phyloP scores from a whole-genome alignment of 2,113 vertebrate species.

The Acrocephalus arundinaceus region DNA sequence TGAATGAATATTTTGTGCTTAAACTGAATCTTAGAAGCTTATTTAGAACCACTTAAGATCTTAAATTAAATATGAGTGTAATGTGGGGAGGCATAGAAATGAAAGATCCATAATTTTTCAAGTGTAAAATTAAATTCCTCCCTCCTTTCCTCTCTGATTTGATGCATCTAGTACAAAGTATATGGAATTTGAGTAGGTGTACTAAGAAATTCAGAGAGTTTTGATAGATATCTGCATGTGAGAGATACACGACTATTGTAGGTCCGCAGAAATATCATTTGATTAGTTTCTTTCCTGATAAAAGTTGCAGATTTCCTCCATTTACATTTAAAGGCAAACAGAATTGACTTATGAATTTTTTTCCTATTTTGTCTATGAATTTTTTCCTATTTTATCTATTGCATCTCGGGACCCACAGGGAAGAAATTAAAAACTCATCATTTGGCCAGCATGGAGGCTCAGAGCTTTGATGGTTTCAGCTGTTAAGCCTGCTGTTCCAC shows the following conservation, averaged over 20 bases:
- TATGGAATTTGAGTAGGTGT: neutral
- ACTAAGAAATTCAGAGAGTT: neutral
- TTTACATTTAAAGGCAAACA: conserved; percentile 7
- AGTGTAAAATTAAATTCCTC: conserved; percentile 22
- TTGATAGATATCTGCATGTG: neutral
- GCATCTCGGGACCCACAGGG: conserved; percentile 4
- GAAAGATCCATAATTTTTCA: conserved; percentile 17
- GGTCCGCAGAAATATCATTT: neutral
- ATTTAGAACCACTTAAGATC: conserved; percentile 18
- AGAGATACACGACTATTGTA: neutral
- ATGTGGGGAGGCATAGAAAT: neutral
- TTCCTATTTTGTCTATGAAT: neutral
- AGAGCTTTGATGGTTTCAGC: conserved; percentile 30
- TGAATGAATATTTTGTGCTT: conserved; percentile 28
- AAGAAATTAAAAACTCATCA: conserved; percentile 70
- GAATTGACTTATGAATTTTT: neutral
- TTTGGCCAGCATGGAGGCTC: conserved; percentile 40
- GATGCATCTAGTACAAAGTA: neutral
- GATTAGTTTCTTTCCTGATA: neutral
- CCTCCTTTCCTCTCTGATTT: neutral
- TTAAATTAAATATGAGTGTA: conserved; percentile 12
- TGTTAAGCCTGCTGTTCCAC: conserved; percentile 41
- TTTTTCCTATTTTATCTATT: conserved; percentile 14
- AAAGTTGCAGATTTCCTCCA: neutral
- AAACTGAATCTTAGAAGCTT: neutral